phyloP scores from a whole-genome alignment of 2,888 invertebrate species.

The Drosophila longiperda region DNA sequence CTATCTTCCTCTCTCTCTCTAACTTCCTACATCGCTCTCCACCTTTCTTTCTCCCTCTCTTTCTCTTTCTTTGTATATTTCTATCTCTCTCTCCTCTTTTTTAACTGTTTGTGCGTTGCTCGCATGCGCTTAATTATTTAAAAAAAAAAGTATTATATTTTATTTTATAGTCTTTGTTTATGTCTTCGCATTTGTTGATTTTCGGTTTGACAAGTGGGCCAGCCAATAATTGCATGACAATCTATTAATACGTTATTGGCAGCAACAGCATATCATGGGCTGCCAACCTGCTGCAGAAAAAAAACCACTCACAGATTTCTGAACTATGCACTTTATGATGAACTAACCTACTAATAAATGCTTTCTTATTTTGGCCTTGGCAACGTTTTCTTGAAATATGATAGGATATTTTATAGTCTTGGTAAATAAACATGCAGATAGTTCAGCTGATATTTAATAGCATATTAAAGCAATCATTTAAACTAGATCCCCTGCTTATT shows the following conservation, averaged over 20 bases:
- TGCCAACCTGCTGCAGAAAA: constrained; percentile 32
- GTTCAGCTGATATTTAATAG: background rate
- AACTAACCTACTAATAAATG: constrained; percentile 15
- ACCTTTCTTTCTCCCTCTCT: constrained; percentile 3
- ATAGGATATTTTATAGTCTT: constrained; percentile 8
- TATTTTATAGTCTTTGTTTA: constrained; percentile 22
- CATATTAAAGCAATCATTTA: background rate
- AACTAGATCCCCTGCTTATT: background rate
- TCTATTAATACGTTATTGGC: constrained; percentile 11
- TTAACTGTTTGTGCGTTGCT: constrained; percentile 53
- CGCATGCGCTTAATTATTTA: constrained; percentile 68
- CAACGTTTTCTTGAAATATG: constrained; percentile 60
- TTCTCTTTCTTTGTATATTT: constrained; percentile 14
- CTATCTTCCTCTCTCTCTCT: background rate
- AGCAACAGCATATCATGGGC: constrained; percentile 13
- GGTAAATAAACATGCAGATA: background rate
- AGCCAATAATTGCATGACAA: constrained; percentile 41
- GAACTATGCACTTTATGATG: constrained; percentile 32
- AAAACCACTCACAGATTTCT: constrained; percentile 17
- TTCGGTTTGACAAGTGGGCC: constrained; percentile 39
- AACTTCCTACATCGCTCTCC: constrained; percentile 6
- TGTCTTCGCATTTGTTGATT: constrained; percentile 30
- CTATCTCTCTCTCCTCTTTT: constrained; percentile 16
- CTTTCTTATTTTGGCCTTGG: constrained; percentile 46
- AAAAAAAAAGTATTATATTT: constrained; percentile 26